A percentile compares a stretch with the other conserved stretches of the same genome.
These are phyloP conservation scores for Phalacrocorax aristotelis DNA, from an alignment of 2,113 vertebrate species.

Conservation along the genomic window DNA sequence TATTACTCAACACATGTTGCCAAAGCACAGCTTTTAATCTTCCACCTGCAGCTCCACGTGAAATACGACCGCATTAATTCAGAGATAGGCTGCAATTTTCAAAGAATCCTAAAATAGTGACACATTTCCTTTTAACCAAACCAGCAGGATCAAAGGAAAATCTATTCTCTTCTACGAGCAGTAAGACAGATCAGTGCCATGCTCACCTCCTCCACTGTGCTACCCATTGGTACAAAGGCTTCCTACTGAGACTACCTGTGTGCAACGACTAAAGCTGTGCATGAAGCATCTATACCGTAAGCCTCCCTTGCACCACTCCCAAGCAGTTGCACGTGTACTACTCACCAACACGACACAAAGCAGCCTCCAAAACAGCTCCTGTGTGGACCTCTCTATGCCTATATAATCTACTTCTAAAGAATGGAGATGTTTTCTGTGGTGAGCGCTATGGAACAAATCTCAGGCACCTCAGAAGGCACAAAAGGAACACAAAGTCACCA, in stretches of 20 bases:
- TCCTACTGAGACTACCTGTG: neutral
- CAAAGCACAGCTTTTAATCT: neutral
- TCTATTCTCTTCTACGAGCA: neutral
- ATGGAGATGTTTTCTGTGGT: neutral
- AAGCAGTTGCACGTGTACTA: neutral
- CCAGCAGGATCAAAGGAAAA: neutral
- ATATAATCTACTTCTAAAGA: neutral
- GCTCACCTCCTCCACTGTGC: neutral
- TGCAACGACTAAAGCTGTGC: neutral
- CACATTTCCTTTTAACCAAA: neutral
- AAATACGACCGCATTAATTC: neutral
- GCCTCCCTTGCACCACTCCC: neutral
- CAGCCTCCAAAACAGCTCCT: neutral
- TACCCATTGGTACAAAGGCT: neutral
- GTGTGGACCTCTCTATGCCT: neutral
- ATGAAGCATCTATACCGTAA: neutral
- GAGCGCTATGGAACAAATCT: neutral
- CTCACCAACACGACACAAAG: accelerated
- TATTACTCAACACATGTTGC: neutral
- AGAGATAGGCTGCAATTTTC: neutral
- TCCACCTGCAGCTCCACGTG: neutral
- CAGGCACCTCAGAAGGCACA: neutral
- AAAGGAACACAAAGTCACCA: neutral
- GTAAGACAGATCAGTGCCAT: neutral
- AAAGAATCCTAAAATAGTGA: neutral